Base-by-base conservation (phyloP, 1,140 invertebrate genomes). In the Aphelenchoides avenae region DNA sequence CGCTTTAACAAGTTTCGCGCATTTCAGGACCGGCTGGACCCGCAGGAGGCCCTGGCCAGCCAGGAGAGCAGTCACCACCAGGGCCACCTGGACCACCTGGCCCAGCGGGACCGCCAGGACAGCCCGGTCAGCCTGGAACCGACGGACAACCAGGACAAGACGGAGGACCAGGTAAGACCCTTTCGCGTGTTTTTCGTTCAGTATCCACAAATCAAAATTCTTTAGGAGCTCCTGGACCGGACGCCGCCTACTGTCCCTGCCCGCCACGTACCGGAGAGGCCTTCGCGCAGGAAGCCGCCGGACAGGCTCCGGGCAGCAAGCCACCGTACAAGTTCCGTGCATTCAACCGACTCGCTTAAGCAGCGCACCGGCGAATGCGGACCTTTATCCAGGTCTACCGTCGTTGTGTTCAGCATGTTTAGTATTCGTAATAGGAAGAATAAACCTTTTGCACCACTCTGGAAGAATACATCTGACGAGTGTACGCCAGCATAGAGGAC, bases 171-270 rank as follows among this genome's bases (percentile, higher is more conserved):
- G 48, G 48, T n/a, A 29, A 39, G 3, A 15, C 37, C 37, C n/a
- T n/a, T n/a, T n/a, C n/a, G n/a, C n/a, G n/a, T n/a, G n/a, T n/a
- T n/a, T n/a, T n/a, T n/a, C 52, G 26, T 7, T 42, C 27, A n/a
- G 22, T 41, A 41, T 41, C 27, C 27, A 41, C 20, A 22, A 4
- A 4, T 22, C 4, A 18, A 18, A 30, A 15, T 9, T 3, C n/a
- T 3, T 18, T 61, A 30, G 57, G 57, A 7, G n/a, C 29, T 2
- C 57, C 57, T 11, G 57, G 57, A 5, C n/a, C 39, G n/a, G 48
- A 47, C 37, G 56, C 56, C 13, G 56, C 61, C 15, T 59, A 59
- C 15, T 59, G 57, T 24, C 61, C 57, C 13, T 59, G 57, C 59
- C 57, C 57, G 6, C 61, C 57, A 34, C 57, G 57, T 27, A 59